Conservation (phyloP, 2,113 vertebrate genomes). For the Caranx ignobilis region DNA sequence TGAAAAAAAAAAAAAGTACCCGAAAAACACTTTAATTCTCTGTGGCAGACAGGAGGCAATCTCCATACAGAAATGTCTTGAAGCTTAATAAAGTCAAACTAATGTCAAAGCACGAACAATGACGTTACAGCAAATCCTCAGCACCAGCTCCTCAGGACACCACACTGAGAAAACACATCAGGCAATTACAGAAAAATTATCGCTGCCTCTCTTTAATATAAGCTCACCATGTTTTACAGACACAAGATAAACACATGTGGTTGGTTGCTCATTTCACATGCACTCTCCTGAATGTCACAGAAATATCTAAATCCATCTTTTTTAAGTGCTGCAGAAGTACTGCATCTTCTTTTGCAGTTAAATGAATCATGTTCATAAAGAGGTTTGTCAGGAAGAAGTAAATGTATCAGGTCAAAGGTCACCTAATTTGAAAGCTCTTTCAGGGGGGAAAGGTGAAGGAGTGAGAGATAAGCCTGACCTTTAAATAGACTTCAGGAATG, state of each 20-base stretch:
- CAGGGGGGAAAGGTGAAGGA: constrained; percentile 10
- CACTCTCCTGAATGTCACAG: background rate
- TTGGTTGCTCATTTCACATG: constrained; percentile 3
- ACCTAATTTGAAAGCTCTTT: constrained; percentile 6
- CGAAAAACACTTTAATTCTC: constrained; percentile 20
- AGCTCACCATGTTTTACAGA: background rate
- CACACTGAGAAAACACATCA: constrained; percentile 16
- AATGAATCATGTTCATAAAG: background rate
- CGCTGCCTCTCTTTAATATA: background rate
- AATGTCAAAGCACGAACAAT: constrained; percentile 19
- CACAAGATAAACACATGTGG: constrained; percentile 5
- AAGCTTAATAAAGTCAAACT: constrained; percentile 5
- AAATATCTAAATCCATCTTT: background rate
- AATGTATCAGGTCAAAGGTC: constrained; percentile 15
- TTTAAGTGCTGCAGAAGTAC: background rate
- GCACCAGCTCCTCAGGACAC: background rate
- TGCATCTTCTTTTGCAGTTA: background rate
- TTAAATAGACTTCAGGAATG: constrained; percentile 30
- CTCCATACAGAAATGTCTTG: background rate
- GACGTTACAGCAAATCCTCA: background rate
- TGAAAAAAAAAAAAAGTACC: background rate
- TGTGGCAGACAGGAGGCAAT: background rate
- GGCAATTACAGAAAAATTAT: constrained; percentile 2
- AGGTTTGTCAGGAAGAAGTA: background rate
- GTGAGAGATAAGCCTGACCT: background rate